A percentile compares a stretch with the other conserved stretches of the same genome.
Evolutionary conservation across 1,140 invertebrate species (phyloP).

Genomic region (Panulirus ornatus): DNA sequence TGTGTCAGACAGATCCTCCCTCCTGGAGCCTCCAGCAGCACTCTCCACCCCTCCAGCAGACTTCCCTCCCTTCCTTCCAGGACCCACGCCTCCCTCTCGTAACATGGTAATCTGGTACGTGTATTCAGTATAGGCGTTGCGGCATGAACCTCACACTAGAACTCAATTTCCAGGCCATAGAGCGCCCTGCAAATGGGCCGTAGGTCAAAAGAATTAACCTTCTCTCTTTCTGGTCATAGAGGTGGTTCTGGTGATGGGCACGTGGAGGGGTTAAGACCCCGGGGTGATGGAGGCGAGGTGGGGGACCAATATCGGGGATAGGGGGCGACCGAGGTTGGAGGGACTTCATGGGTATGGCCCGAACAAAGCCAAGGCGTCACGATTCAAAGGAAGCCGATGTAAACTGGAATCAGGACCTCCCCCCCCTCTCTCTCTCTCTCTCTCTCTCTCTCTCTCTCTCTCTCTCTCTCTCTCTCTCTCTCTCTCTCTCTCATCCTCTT

Average conservation of each 20-base stretch:
- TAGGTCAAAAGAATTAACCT: not conserved
- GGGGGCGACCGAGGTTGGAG: not conserved
- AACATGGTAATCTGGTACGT: constrained; percentile 42
- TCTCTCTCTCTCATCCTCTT: not conserved
- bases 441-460: not conserved
- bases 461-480: not conserved
- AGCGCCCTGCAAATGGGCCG: not conserved
- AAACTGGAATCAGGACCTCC: too few relatives aligned
- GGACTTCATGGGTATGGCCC: not conserved
- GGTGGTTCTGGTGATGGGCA: not conserved
- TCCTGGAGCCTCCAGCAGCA: not conserved
- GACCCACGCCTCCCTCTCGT: not conserved
- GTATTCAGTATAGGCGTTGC: constrained; percentile 51
- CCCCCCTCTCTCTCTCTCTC: not conserved
- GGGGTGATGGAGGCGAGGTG: not conserved
- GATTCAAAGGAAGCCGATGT: not conserved
- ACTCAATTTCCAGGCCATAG: not conserved
- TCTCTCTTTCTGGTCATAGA: not conserved
- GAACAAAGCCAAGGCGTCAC: not conserved
- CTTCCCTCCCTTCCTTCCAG: not conserved
- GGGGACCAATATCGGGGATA: not conserved
- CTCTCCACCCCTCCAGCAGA: not conserved
- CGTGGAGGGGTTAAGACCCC: not conserved
- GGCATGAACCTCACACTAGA: constrained; percentile 43
- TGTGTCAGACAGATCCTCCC: not conserved